Evolutionary conservation across 2,113 vertebrate genomes (phyloP), one percentile per base, ranked within the genome.

Genomic region (Grammomys surdaster): DNA sequence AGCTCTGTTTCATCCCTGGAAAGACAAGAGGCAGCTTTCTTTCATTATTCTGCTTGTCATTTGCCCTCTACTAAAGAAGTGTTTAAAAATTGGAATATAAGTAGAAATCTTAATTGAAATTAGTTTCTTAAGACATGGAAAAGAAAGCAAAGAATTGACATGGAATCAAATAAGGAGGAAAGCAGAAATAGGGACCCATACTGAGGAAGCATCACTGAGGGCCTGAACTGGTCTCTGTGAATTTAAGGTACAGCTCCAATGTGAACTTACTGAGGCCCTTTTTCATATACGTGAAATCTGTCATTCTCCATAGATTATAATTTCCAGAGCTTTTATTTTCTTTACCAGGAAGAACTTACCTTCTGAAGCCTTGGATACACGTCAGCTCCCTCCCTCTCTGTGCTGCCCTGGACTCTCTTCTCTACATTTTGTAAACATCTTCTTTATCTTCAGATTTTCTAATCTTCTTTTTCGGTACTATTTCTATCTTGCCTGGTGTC

Each of bases 101-200:
- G 95, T 96, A 94, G 85, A 96, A 92, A 90, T 95, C 87, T 85
- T 96, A 92, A 96, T 93, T 84, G 93, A 95, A 96, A 88, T 31
- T 75, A n/a, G 51, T 67, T 36, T 89, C 19, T 51, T 28, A 36
- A 43, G 89, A 40, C 65, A 75, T 31, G 24, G 2, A 31, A 77
- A 63, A 75, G 9, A 65, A 89, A 73, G 16, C 43, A 54, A 60
- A 80, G 20, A 5, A 80, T 75, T 7, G 54, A 81, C 58, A 77
- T 48, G 16, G 31, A 93, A 90, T 28, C 69, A 88, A 88, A 43
- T 40, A 54, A 46, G 10, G 46, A 63, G 51, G 46, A 51, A 94
- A 86, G 5, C 33, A 85, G 78, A 92, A 95, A 67, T 76, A 54
- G 8, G 84, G 88, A 89, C 56, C n/a, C 16, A 43, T 28, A 88